phyloP scores from a whole-genome alignment of 2,888 invertebrate species.

The Anthoptus insignis region DNA sequence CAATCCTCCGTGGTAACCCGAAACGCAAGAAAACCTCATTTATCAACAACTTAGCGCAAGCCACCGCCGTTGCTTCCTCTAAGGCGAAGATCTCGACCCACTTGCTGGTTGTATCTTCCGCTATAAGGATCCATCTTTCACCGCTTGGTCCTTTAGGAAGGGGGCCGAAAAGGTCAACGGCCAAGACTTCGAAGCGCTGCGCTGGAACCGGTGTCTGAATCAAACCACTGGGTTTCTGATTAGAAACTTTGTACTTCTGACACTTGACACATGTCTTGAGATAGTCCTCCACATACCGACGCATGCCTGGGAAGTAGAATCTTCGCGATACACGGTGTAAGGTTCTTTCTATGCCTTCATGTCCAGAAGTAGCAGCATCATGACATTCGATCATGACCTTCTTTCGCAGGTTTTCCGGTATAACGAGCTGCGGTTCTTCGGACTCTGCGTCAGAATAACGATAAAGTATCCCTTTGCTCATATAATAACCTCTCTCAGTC shows the following conservation, averaged over 20 bases:
- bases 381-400: constrained; percentile 43
- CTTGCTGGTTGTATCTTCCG: constrained; percentile 43
- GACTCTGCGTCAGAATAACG: constrained; percentile 42
- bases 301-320: constrained; percentile 35
- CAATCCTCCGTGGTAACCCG: constrained; percentile 46
- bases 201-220: constrained; percentile 36
- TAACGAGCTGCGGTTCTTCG: constrained; percentile 46
- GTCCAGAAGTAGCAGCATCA: constrained; percentile 41
- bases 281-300: constrained; percentile 25
- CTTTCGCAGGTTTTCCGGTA: constrained; percentile 32
- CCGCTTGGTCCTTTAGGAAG: constrained; percentile 36
- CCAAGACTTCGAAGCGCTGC: constrained; percentile 46
- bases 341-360: constrained; percentile 41
- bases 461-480: constrained; percentile 41
- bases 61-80: constrained; percentile 38
- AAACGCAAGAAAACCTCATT: constrained; percentile 46
- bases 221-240: constrained; percentile 45
- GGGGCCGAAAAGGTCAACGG: constrained; percentile 47
- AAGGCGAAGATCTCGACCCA: constrained; percentile 45
- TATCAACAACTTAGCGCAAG: constrained; percentile 34
- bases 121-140: constrained; percentile 42
- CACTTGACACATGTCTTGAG: constrained; percentile 38
- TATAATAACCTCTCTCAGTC: constrained; percentile 34
- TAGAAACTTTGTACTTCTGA: constrained; percentile 45
- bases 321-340: constrained; percentile 29